phyloP scores from a whole-genome alignment of 2,888 invertebrate species.

The Mythimna lalbum region DNA sequence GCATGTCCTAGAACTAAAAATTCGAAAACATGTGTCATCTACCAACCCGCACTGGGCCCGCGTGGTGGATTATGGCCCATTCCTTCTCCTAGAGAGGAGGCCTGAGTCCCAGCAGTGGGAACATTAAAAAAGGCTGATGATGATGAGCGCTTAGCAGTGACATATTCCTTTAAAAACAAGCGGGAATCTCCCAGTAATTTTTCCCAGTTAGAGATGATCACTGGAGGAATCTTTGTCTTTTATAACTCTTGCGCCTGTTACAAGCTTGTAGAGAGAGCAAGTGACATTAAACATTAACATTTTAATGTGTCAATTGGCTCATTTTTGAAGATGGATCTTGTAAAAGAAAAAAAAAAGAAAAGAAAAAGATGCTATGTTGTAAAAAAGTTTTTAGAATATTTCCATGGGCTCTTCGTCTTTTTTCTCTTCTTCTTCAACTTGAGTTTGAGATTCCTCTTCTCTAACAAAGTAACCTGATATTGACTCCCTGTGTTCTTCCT shows the following conservation, averaged over 20 bases:
- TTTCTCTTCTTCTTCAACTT: neutral
- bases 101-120: no score
- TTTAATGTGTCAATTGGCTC: neutral
- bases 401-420: neutral
- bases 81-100: no score
- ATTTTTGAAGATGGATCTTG: neutral
- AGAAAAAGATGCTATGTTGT: neutral
- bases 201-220: neutral
- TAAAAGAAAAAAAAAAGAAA: no score
- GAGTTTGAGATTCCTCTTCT: neutral
- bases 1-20: no score
- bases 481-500: constrained; percentile 67
- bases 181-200: neutral
- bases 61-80: no score
- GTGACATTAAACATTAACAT: neutral
- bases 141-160: neutral
- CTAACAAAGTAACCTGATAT: neutral
- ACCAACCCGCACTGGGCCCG: no score
- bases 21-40: no score
- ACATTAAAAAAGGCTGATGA: no score
- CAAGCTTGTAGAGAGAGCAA: neutral
- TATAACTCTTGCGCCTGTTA: neutral
- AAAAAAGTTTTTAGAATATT: neutral
- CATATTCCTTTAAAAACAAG: neutral
- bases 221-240: neutral